Base-by-base conservation (phyloP, 2,113 vertebrate genomes). In the Dipodomys merriami region DNA sequence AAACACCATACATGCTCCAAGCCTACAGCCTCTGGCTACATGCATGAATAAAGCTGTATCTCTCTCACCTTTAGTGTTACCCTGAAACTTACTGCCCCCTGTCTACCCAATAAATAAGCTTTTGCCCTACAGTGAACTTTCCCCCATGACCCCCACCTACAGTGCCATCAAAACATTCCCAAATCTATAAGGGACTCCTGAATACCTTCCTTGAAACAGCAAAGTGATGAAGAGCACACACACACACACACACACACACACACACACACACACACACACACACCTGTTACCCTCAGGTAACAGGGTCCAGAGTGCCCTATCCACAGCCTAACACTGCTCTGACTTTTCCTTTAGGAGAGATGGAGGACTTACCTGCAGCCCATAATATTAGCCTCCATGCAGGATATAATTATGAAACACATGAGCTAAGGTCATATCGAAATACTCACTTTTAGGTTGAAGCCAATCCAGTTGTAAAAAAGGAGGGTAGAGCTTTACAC, bases 41-140 rank as follows among this genome's bases (percentile, higher is more conserved):
- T 2, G 7, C 2, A 0, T 2, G 8, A 3, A 4, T 53, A 29
- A 22, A 13, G 20, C 35, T 0, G 0, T 9, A 46, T 39, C 46
- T 20, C 25, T 22, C 12, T 10, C 4, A 6, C 29, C 39, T 11
- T 46, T n/a, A 86, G 39, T 53, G 49, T 53, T 53, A 53, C 49
- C 49, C 49, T 53, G 49, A 53, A 53, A 53, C 12, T 53, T 53
- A 9, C 49, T 53, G 49, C 49, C 49, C 49, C 39, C 5, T 39
- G 39, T 39, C 39, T 39, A 39, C 39, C 39, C 39, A 39, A 39
- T 39, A 39, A 39, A 78, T 53, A 13, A 86, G 46, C 7, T 10
- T 5, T 23, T 22, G 1, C 33, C 7, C 39, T n/a, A 39, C 30
- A 15, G 27, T 65, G 35, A 44, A 5, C 44, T n/a, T 27, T 16